These are phyloP conservation scores for Parotocinclus haroldoi DNA, from an alignment of 2,797 vertebrate genomes.

Conservation along the genomic window DNA sequence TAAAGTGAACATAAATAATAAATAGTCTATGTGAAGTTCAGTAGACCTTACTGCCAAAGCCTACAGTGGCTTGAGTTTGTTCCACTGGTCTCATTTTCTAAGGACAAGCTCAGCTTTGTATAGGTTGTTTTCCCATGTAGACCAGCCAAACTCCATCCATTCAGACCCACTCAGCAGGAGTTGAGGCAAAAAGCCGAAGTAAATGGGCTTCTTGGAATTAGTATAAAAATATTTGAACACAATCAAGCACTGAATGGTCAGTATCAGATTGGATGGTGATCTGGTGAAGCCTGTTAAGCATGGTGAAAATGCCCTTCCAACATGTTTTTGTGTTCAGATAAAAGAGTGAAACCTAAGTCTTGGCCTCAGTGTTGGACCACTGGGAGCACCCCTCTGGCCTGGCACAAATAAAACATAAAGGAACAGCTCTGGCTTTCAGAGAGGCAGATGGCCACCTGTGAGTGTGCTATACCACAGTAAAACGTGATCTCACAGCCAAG, in stretches of 20 bases:
- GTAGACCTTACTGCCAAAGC: background rate
- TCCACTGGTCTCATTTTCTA: conserved; percentile 8
- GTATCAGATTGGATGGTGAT: background rate
- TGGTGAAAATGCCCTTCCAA: background rate
- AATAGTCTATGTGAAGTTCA: background rate
- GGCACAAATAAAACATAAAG: conserved; percentile 12
- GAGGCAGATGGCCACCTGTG: conserved; percentile 23
- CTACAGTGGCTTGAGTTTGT: conserved; percentile 1
- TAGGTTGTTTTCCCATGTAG: conserved; percentile 5
- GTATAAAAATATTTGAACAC: conserved; percentile 12
- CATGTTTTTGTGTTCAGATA: background rate
- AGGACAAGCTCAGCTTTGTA: conserved; percentile 16
- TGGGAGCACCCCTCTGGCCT: conserved; percentile 17
- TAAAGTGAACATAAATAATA: background rate
- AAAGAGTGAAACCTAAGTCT: background rate
- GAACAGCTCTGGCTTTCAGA: conserved; percentile 20
- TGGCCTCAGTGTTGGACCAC: conserved; percentile 1
- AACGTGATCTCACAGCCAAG: conserved; percentile 8
- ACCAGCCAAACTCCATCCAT: conserved; percentile 24
- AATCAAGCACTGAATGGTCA: background rate
- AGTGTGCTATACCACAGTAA: conserved; percentile 21
- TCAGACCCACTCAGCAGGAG: conserved; percentile 12
- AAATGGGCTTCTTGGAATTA: conserved; percentile 30
- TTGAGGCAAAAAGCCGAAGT: conserved; percentile 36
- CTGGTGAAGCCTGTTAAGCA: background rate